Conservation (phyloP, 2,113 vertebrate genomes). For the Rhinopithecus roxellana region DNA sequence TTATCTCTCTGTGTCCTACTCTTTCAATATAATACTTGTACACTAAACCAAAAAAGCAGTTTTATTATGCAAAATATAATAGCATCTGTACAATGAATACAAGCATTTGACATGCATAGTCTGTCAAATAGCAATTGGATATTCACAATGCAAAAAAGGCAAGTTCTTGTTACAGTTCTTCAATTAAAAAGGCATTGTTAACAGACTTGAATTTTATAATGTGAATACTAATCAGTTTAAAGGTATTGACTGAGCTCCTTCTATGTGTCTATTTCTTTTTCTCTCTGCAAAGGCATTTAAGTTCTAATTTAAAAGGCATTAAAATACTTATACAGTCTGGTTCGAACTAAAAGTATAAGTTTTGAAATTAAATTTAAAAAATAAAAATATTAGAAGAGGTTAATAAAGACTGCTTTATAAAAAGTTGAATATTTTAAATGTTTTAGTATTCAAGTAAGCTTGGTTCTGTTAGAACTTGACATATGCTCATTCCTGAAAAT, state of each 20-base stretch:
- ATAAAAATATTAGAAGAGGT: not conserved
- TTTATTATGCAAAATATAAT: not conserved
- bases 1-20: not conserved
- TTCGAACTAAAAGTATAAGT: not conserved
- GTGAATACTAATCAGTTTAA: not conserved
- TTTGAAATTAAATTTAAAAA: conserved; percentile 7
- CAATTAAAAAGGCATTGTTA: not conserved
- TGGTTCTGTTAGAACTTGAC: not conserved
- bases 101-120: not conserved
- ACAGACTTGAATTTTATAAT: not conserved
- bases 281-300: not conserved
- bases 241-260: not conserved
- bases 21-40: not conserved
- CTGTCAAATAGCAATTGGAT: not conserved
- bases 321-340: not conserved
- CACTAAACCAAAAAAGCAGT: not conserved
- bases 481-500: not conserved
- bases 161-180: not conserved
- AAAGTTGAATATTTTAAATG: not conserved
- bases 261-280: not conserved
- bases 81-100: not conserved
- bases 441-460: not conserved
- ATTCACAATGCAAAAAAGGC: not conserved
- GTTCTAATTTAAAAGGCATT: not conserved
- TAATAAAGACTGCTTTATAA: not conserved